phyloP scores from a whole-genome alignment of 2,888 invertebrate genomes.

The Isoperla grammatica region DNA sequence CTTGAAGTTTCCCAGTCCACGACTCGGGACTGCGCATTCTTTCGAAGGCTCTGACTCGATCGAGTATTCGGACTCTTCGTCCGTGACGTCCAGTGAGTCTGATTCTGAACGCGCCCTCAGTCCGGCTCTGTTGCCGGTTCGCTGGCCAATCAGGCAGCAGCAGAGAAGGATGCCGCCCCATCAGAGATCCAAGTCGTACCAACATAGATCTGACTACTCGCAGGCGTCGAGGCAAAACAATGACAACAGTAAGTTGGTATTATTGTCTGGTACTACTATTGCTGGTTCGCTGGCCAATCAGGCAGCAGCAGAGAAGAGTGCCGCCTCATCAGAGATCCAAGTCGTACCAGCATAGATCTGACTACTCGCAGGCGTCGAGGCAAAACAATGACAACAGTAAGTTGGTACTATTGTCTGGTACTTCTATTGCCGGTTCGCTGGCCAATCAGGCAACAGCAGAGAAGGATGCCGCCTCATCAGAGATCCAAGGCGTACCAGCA shows the following conservation, averaged over 20 bases:
- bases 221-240: neutral
- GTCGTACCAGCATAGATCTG: neutral
- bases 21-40: neutral
- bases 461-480: neutral
- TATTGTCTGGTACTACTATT: slow-evolving; percentile 4
- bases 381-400: neutral
- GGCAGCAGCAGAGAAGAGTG: slow-evolving; percentile 11
- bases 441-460: slow-evolving; percentile 20
- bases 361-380: neutral
- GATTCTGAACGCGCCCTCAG: slow-evolving; percentile 11
- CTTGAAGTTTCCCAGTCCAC: slow-evolving; percentile 20
- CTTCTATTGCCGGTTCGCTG: slow-evolving; percentile 21
- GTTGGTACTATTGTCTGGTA: neutral
- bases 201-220: neutral
- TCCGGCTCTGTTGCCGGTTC: slow-evolving; percentile 17
- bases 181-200: slow-evolving; percentile 2
- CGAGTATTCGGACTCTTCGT: slow-evolving; percentile 24
- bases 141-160: slow-evolving; percentile 22
- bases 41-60: slow-evolving; percentile 25
- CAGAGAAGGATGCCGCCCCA: slow-evolving; percentile 5
- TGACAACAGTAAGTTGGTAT: neutral
- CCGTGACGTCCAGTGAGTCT: slow-evolving; percentile 12
- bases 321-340: slow-evolving; percentile 2
- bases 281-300: slow-evolving; percentile 22
- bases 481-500: slow-evolving; percentile 3